phyloP scores from a whole-genome alignment of 2,797 vertebrate species.

The Rousettus madagascariensis region DNA sequence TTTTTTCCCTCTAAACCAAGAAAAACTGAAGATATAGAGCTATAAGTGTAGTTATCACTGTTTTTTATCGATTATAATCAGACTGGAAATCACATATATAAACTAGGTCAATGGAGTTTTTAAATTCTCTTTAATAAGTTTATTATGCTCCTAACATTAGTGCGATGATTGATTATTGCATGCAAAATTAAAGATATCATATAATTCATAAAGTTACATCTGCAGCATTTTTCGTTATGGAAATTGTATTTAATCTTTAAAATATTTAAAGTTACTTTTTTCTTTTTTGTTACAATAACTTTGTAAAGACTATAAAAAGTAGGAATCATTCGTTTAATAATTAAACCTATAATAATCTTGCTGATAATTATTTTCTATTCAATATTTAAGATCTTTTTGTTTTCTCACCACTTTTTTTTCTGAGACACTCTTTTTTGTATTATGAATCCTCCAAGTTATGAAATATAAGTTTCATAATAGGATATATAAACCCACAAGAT shows the following conservation, averaged over 20 bases:
- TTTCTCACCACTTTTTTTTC: background rate
- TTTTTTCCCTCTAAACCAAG: background rate
- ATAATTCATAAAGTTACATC: background rate
- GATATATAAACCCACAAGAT: background rate
- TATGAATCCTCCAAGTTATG: background rate
- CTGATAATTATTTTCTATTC: background rate
- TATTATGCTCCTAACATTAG: background rate
- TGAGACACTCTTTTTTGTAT: background rate
- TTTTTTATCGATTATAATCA: background rate
- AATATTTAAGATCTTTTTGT: background rate
- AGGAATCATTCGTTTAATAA: background rate
- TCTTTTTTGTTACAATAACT: background rate
- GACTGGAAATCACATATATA: background rate
- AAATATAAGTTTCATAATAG: background rate
- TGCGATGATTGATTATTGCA: background rate
- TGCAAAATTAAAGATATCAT: background rate
- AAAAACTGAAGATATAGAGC: background rate
- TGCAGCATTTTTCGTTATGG: background rate
- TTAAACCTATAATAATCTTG: background rate
- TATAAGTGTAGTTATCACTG: background rate
- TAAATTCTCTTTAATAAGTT: background rate
- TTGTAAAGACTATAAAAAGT: background rate
- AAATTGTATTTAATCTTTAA: background rate
- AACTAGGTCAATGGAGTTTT: background rate
- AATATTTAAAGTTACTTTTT: background rate